Base-by-base conservation (phyloP, 2,113 vertebrate genomes). In the Rostratula benghalensis region DNA sequence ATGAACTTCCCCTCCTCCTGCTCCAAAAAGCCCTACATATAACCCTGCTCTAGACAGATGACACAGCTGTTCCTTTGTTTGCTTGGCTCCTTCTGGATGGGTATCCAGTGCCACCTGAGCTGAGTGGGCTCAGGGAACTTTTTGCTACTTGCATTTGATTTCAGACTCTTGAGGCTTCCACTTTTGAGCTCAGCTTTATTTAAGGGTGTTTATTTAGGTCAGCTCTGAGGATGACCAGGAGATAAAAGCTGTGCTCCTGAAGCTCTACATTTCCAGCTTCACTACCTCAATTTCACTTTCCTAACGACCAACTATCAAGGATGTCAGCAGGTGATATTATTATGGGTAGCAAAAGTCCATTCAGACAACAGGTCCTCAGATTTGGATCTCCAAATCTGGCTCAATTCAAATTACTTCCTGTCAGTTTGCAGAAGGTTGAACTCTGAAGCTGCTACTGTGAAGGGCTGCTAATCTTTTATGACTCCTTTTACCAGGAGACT, bases 11-110 rank as follows among this genome's bases (percentile, higher is more conserved):
- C 67, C 75, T 96, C 95, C 95, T 91, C 53, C 91, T 87, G 68
- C 89, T 93, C 94, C 73, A 71, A 82, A 93, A 88, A 93, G 93
- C 91, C 87, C 74, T 83, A 43, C 1, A 4, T 60, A 82, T 73
- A 96, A 87, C 77, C 91, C 82, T 1, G n/a, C 74, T 65, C 20
- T 17, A 81, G 83, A 51, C 87, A 94, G 83, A 90, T 0, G 27
- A 90, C 1, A 0, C 95, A 97, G 97, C 94, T 97, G 97, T 76
- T 71, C 92, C 80, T 97, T 97, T 95, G 95, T 97, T 91, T 87
- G 73, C 77, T 92, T 1, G 0, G 4, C 61, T 79, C 45, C 70
- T 71, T 89, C 81, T 94, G 94, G 89, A 92, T 89, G 87, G 82
- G 48, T 63, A 73, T 65, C 56, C 3, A 1, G 56, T 69, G 89